A percentile compares a stretch with the other conserved stretches of the same genome.
Conservation (phyloP, 1,140 invertebrate species). For the Caligus rogercresseyi region DNA sequence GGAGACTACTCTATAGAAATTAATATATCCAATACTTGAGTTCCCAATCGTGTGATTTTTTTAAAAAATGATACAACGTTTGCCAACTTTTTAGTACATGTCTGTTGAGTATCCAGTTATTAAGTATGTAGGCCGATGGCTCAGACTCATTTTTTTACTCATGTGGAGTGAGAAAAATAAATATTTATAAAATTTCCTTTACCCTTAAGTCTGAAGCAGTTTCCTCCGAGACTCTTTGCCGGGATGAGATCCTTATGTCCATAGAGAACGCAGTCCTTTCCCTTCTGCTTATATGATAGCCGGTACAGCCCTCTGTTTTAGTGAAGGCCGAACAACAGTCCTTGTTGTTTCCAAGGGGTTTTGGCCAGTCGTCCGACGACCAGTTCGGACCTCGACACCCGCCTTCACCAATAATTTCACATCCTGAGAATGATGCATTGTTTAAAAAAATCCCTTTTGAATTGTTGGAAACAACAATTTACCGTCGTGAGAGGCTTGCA, state of each 20-base stretch:
- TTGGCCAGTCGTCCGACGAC: conserved; percentile 12
- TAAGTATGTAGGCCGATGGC: too few species aligned
- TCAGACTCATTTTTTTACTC: too few species aligned
- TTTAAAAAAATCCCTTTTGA: not conserved
- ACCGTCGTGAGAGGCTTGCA: too few species aligned
- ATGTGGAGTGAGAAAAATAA: too few species aligned
- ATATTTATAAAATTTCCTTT: too few species aligned
- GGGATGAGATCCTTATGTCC: conserved; percentile 6
- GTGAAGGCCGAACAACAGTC: not conserved
- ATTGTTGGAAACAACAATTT: not conserved
- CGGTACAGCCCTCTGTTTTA: conserved; percentile 13
- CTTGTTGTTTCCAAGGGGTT: not conserved
- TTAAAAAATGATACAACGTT: too few species aligned
- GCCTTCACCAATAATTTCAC: conserved; percentile 9
- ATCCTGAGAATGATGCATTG: conserved; percentile 6
- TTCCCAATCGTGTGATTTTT: too few species aligned
- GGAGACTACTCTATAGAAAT: too few species aligned
- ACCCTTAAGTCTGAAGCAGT: conserved; percentile 8
- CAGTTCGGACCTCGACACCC: conserved; percentile 11
- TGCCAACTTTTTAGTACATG: too few species aligned
- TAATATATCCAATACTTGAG: too few species aligned
- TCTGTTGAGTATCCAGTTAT: too few species aligned
- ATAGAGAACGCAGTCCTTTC: conserved; percentile 2
- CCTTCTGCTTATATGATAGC: not conserved
- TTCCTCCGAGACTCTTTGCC: not conserved